A percentile compares a stretch with the other conserved stretches of the same genome.
Conservation (phyloP, 2,113 vertebrate genomes). For the Donacobius atricapilla region DNA sequence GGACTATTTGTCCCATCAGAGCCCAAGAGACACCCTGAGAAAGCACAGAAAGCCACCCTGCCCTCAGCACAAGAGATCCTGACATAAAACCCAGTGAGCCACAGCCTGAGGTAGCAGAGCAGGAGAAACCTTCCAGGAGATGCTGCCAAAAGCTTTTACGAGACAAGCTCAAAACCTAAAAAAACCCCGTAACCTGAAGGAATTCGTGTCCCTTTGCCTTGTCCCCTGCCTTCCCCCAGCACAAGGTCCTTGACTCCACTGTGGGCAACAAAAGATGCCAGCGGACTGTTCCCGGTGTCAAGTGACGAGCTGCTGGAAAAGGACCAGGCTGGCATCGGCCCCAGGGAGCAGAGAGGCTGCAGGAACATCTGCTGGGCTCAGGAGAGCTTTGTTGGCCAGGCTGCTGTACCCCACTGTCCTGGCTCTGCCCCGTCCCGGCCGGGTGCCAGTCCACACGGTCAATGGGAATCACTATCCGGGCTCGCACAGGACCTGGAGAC, state of each 20-base stretch:
- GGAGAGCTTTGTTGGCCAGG: background rate
- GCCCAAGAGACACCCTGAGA: background rate
- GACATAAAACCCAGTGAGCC: background rate
- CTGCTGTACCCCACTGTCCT: background rate
- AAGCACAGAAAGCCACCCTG: background rate
- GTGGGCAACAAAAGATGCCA: conserved; percentile 25
- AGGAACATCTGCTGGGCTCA: conserved; percentile 63
- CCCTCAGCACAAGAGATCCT: background rate
- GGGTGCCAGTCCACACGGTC: conserved; percentile 6
- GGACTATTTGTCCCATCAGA: background rate
- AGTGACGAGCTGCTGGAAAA: conserved; percentile 49
- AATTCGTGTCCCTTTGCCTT: background rate
- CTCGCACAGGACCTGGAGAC: background rate
- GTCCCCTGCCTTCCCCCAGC: background rate
- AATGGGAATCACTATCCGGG: background rate
- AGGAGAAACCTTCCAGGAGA: background rate
- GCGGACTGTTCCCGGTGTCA: conserved; percentile 3
- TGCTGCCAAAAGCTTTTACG: background rate
- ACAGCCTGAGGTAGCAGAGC: background rate
- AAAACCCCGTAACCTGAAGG: background rate
- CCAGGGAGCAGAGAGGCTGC: background rate
- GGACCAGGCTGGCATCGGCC: conserved; percentile 37
- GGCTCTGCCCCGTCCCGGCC: background rate
- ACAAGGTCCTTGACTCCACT: background rate
- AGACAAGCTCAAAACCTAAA: background rate